Evolutionary conservation across 2,113 vertebrate species (phyloP), one percentile per base, ranked within the genome.

Genomic region (Siphamia tubifer): DNA sequence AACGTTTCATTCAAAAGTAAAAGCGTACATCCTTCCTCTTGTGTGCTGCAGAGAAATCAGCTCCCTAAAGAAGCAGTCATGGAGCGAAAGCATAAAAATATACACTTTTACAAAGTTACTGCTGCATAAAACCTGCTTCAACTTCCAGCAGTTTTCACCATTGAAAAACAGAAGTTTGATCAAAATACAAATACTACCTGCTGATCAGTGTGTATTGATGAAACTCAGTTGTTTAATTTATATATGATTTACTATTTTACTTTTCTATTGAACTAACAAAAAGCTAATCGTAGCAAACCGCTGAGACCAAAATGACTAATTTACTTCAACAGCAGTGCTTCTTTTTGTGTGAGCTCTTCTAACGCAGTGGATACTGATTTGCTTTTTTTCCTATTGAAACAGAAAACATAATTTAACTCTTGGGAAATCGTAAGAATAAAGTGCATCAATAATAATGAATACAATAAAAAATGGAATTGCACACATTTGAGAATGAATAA

Each of bases 201-300:
- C 77, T 73, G 63, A 8, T 78, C 30, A 49, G 39, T 54, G 76
- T 44, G 38, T 57, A 39, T 54, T 5, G 30, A 24, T 9, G 4
- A 30, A 0, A 9, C 52, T 63, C 57, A 5, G 54, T 34, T 16
- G 16, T 54, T 68, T 66, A 1, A 44, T 83, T 60, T 35, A 13
- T 56, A 45, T 53, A 19, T 19, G 31, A 45, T 51, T 54, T 20
- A 17, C 28, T 60, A 13, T 34, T 67, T 69, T 45, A 7, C 16
- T 64, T 58, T 52, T 31, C 9, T 36, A 15, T 54, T 15, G 28
- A 70, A 34, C 42, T 27, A 71, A 62, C 19, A n/a, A 38, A 20
- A 21, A 55, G 49, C 45, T 65, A 74, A 80, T 85, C 67, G 60
- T 54, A 58, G n/a, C 44, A 55, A 69, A 83, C 57, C 47, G 47